Percentiles rank a stretch among this genome's conserved stretches.
These are phyloP conservation scores for Plectropomus leopardus DNA, from an alignment of 2,113 vertebrate species.

Conservation along the genomic window DNA sequence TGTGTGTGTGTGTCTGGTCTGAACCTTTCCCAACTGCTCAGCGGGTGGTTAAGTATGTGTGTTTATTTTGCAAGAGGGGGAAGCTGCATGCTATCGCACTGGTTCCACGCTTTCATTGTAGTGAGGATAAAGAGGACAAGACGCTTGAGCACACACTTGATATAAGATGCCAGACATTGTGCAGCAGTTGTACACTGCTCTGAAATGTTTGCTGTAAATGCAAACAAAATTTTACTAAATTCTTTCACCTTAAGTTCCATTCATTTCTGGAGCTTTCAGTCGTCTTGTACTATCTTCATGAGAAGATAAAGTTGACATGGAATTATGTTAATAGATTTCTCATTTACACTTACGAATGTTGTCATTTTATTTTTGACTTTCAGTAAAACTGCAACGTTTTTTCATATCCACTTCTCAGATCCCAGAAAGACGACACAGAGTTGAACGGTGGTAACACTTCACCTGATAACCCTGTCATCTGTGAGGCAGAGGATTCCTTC, in stretches of 20 bases:
- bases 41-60: constrained; percentile 25
- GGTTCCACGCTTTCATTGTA: constrained; percentile 15
- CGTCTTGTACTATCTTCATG: neutral
- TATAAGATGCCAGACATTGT: neutral
- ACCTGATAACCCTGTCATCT: constrained; percentile 64
- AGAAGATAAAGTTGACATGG: neutral
- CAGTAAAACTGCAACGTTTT: neutral
- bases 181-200: too few relatives aligned
- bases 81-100: constrained; percentile 19
- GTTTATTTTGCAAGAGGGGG: constrained; percentile 21
- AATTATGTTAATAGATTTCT: neutral
- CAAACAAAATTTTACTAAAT: too few relatives aligned
- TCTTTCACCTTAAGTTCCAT: too few relatives aligned
- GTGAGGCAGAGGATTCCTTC: constrained; percentile 59
- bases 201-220: too few relatives aligned
- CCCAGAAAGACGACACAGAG: neutral
- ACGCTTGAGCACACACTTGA: neutral
- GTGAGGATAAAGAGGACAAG: neutral
- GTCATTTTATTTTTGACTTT: neutral
- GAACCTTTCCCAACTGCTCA: constrained; percentile 6
- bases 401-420: constrained; percentile 63
- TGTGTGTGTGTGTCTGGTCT: constrained; percentile 1
- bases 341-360: neutral
- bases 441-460: constrained; percentile 22
- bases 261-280: too few relatives aligned